These are phyloP conservation scores for Fragum sueziense DNA, from an alignment of 2,888 invertebrate species.

Conservation along the genomic window DNA sequence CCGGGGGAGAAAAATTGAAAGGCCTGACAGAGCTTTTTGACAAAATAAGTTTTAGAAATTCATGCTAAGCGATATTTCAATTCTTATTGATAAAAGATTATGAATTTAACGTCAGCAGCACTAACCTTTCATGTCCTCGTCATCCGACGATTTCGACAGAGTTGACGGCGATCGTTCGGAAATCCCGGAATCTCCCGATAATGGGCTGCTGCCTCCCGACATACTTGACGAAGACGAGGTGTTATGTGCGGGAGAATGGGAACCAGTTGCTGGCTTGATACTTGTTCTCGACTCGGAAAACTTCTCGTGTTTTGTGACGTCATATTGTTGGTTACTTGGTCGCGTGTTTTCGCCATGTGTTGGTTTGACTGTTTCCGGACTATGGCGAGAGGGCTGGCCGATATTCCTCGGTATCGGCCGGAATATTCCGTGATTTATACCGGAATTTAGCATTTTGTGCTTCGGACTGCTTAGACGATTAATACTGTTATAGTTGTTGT, in stretches of 20 bases:
- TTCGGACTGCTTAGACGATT: neutral
- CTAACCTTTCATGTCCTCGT: slow-evolving; percentile 22
- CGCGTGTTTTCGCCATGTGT: neutral
- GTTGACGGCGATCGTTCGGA: slow-evolving; percentile 47
- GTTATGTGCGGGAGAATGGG: slow-evolving; percentile 5
- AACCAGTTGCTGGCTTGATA: neutral
- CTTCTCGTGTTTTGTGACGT: neutral
- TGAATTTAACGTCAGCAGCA: too few relatives aligned
- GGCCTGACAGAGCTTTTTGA: too few relatives aligned
- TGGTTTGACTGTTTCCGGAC: neutral
- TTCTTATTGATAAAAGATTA: too few relatives aligned
- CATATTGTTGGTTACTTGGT: neutral
- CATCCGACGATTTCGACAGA: slow-evolving; percentile 20
- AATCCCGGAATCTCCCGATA: slow-evolving; percentile 39
- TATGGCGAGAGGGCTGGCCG: neutral
- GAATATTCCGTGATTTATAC: neutral
- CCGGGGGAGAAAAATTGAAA: too few relatives aligned
- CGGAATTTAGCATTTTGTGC: neutral
- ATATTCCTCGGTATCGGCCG: slow-evolving; percentile 8
- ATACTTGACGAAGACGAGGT: slow-evolving; percentile 8
- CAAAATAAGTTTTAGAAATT: too few relatives aligned
- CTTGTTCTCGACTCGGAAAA: too few relatives aligned
- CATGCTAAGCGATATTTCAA: too few relatives aligned
- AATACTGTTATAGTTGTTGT: neutral
- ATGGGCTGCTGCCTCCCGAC: slow-evolving; percentile 41